These are phyloP conservation scores for Turritopsis dohrnii DNA, from an alignment of 30 jellyfish, hydroid and myxozoan species.

Conservation along the genomic window DNA sequence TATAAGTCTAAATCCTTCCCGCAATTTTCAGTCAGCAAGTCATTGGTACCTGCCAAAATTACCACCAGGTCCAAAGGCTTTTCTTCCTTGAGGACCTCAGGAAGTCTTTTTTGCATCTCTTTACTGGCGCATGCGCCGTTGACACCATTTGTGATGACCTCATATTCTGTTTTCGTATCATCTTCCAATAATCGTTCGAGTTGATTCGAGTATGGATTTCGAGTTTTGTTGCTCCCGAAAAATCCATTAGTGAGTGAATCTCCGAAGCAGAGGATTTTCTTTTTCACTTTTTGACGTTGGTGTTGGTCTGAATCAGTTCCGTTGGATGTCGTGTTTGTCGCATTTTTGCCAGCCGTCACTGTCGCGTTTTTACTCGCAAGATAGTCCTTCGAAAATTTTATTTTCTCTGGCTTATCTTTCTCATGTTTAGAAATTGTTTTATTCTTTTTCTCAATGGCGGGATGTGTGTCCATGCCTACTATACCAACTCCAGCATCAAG, in stretches of 20 bases:
- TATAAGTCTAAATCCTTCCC: constrained; percentile 33
- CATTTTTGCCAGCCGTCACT: background rate
- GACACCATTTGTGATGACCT: constrained; percentile 48
- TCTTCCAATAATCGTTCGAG: constrained; percentile 35
- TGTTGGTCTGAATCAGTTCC: background rate
- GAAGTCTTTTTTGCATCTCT: constrained; percentile 62
- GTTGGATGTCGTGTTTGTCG: background rate
- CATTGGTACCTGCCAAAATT: constrained; percentile 87
- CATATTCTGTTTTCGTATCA: background rate
- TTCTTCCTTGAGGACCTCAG: constrained; percentile 30
- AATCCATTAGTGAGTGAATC: constrained; percentile 86
- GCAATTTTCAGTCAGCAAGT: constrained; percentile 28
- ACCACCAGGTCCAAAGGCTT: constrained; percentile 46
- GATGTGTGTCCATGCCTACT: constrained; percentile 27
- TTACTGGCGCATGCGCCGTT: constrained; percentile 66
- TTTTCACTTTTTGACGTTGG: background rate
- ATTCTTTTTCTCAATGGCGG: constrained; percentile 14
- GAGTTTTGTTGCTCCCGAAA: constrained; percentile 35
- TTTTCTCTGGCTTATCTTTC: constrained; percentile 1
- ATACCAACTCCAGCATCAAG: constrained; percentile 18
- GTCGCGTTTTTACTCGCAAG: background rate
- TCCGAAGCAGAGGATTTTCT: constrained; percentile 63
- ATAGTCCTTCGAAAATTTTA: background rate
- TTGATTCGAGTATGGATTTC: constrained; percentile 60
- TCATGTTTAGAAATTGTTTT: background rate